Conservation (phyloP, 2,888 invertebrate species). For the Ctenicera cuprea region DNA sequence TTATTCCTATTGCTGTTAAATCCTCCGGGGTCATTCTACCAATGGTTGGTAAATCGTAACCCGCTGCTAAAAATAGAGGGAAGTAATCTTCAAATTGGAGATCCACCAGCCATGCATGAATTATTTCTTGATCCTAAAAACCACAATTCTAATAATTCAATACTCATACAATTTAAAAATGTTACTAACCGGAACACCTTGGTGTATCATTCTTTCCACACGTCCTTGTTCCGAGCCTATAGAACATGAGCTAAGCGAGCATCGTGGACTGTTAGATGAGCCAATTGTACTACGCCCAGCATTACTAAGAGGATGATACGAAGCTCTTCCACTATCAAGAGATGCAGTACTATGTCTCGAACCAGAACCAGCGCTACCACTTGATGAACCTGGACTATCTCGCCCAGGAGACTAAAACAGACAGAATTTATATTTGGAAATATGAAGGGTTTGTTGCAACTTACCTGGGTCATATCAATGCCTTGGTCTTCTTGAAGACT, state of each 20-base stretch:
- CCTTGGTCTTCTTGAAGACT: slow-evolving; percentile 91
- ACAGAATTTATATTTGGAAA: slow-evolving; percentile 20
- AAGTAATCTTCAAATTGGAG: slow-evolving; percentile 97
- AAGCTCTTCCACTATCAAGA: slow-evolving; percentile 93
- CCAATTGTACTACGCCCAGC: slow-evolving; percentile 72
- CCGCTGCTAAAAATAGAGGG: slow-evolving; percentile 93
- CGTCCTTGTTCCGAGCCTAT: slow-evolving; percentile 82
- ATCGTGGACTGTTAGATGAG: slow-evolving; percentile 79
- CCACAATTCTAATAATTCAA: not conserved
- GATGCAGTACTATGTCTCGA: slow-evolving; percentile 93
- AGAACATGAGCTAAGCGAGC: slow-evolving; percentile 85
- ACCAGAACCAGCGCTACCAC: slow-evolving; percentile 90
- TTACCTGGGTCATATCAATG: slow-evolving; percentile 89
- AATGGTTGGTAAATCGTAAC: slow-evolving; percentile 98
- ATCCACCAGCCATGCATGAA: slow-evolving; percentile 95
- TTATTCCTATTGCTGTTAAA: slow-evolving; percentile 91
- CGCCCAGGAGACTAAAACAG: slow-evolving; percentile 87
- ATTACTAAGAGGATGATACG: slow-evolving; percentile 79
- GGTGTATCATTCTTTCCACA: slow-evolving; percentile 84
- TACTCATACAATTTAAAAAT: not conserved
- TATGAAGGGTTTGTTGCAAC: slow-evolving; percentile 3
- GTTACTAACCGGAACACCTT: slow-evolving; percentile 77
- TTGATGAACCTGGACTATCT: slow-evolving; percentile 92
- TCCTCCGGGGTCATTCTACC: slow-evolving; percentile 99
- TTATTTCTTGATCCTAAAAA: slow-evolving; percentile 91